These are phyloP conservation scores for Notarius quadriscutis DNA, from an alignment of 2,113 vertebrate species.

Conservation along the genomic window DNA sequence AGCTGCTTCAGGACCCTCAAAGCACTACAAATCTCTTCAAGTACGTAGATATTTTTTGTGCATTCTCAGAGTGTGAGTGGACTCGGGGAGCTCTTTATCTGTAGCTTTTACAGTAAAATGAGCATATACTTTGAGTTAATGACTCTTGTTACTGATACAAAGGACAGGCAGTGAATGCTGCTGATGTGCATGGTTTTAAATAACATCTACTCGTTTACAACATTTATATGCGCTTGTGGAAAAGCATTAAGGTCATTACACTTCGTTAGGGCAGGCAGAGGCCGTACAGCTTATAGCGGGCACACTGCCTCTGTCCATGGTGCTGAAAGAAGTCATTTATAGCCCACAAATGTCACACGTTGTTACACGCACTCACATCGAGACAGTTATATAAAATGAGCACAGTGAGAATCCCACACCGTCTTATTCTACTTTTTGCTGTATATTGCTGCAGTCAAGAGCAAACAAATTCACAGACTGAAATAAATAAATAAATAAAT, in stretches of 20 bases:
- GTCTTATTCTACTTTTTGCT: not conserved
- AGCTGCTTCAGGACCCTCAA: not conserved
- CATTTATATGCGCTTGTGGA: slow-evolving; percentile 27
- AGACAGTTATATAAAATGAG: not conserved
- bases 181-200: slow-evolving; percentile 10
- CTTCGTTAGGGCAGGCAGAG: slow-evolving; percentile 24
- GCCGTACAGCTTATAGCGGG: not conserved
- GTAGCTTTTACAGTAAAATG: slow-evolving; percentile 32
- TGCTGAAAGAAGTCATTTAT: slow-evolving; percentile 23
- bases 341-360: not conserved
- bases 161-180: slow-evolving; percentile 6
- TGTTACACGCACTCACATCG: not conserved
- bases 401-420: not conserved
- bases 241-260: slow-evolving; percentile 40
- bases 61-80: too few relatives aligned
- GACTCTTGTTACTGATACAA: slow-evolving; percentile 41
- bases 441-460: not conserved
- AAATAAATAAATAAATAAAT: too few relatives aligned
- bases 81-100: not conserved
- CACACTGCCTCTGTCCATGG: slow-evolving; percentile 19
- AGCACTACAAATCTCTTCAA: not conserved
- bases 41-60: not conserved
- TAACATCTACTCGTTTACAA: slow-evolving; percentile 18
- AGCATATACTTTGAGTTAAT: slow-evolving; percentile 34
- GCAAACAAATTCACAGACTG: not conserved